phyloP scores from a whole-genome alignment of 2,113 vertebrate genomes.

The Hippocampus abdominalis region DNA sequence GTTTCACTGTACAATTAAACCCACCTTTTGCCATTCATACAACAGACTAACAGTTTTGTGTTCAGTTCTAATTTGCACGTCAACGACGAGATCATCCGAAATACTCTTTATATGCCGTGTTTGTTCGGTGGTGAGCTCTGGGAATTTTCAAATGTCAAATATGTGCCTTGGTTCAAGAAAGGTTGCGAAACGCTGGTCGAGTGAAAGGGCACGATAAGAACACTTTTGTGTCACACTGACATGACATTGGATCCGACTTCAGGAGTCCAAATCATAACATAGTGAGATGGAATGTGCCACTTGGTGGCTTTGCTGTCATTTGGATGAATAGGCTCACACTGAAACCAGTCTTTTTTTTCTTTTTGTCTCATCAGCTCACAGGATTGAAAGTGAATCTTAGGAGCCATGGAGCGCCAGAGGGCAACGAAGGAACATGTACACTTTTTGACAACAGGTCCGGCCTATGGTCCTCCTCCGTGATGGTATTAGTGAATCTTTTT shows the following conservation, averaged over 20 bases:
- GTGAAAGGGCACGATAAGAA: not conserved
- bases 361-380: conserved; percentile 80
- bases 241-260: not conserved
- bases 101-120: not conserved
- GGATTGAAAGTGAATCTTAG: conserved; percentile 85
- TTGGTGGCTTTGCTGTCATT: not conserved
- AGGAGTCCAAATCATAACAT: not conserved
- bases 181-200: not conserved
- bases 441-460: conserved; percentile 23
- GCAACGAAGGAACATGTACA: conserved; percentile 30
- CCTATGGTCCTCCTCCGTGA: conserved; percentile 31
- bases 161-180: not conserved
- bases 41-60: not conserved
- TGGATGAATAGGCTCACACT: not conserved
- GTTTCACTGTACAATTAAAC: no score
- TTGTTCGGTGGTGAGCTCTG: not conserved
- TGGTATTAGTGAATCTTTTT: conserved; percentile 36
- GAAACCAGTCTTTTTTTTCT: not conserved
- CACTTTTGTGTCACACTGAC: not conserved
- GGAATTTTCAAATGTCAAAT: not conserved
- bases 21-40: not conserved
- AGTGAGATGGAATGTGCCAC: not conserved
- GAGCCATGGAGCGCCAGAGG: conserved; percentile 23
- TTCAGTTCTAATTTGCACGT: not conserved
- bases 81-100: not conserved